Percentiles rank a stretch among this genome's conserved stretches.
These are phyloP conservation scores for Copidosoma aretas DNA, from an alignment of 2,888 invertebrate genomes.

Conservation along the genomic window DNA sequence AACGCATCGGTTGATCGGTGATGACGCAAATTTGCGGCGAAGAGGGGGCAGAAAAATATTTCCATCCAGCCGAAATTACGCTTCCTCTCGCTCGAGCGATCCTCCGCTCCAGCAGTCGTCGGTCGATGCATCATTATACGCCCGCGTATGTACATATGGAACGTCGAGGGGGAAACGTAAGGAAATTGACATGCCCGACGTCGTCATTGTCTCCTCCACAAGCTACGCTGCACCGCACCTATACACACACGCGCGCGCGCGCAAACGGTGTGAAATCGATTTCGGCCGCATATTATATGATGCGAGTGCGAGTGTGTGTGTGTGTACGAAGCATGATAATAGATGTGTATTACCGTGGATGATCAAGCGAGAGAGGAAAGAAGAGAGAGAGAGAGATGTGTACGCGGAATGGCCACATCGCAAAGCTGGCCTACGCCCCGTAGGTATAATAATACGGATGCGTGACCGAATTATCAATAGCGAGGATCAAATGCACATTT, in stretches of 20 bases:
- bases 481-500: slow-evolving; percentile 53
- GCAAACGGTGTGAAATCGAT: slow-evolving; percentile 46
- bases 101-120: slow-evolving; percentile 24
- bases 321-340: too few relatives aligned
- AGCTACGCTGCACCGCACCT: too few relatives aligned
- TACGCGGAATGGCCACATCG: too few relatives aligned
- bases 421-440: too few relatives aligned
- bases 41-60: slow-evolving; percentile 5
- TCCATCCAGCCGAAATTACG: background rate
- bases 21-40: too few relatives aligned
- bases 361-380: slow-evolving; percentile 2
- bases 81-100: slow-evolving; percentile 7
- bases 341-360: too few relatives aligned
- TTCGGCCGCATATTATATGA: slow-evolving; percentile 29
- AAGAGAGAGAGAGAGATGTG: slow-evolving; percentile 13
- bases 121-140: slow-evolving; percentile 31
- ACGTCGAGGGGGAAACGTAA: slow-evolving; percentile 14
- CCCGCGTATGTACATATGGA: background rate
- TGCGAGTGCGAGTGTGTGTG: background rate
- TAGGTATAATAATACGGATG: slow-evolving; percentile 6
- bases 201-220: slow-evolving; percentile 20
- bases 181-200: slow-evolving; percentile 38
- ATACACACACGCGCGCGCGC: background rate
- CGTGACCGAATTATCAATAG: slow-evolving; percentile 54
- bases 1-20: too few relatives aligned